These are phyloP conservation scores for Saturnia japonica DNA, from an alignment of 2,888 invertebrate species.

Conservation along the genomic window DNA sequence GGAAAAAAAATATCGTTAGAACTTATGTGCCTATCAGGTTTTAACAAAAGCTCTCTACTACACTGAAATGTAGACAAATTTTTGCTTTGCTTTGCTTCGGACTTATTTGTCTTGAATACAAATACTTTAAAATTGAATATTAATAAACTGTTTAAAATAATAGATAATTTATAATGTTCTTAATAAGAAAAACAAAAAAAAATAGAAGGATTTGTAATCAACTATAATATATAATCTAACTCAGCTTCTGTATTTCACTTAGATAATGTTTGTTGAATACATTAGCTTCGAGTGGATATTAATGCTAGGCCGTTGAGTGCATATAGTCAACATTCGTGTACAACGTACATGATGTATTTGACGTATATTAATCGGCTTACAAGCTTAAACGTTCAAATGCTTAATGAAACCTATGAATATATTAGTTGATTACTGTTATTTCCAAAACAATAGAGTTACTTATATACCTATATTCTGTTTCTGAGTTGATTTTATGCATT, in stretches of 20 bases:
- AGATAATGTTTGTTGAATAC: constrained; percentile 1
- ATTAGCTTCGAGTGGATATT: constrained; percentile 15
- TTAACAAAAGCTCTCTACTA: too few species aligned
- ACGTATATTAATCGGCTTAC: constrained; percentile 12
- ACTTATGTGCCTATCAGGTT: too few species aligned
- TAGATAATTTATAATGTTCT: neutral
- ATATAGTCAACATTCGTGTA: constrained; percentile 10
- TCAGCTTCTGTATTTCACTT: constrained; percentile 9
- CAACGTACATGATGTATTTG: neutral
- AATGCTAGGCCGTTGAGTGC: constrained; percentile 7
- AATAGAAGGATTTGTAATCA: neutral
- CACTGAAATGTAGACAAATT: too few species aligned
- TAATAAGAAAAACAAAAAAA: neutral
- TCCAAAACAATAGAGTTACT: neutral
- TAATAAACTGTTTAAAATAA: neutral
- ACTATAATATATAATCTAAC: neutral
- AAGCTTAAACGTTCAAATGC: neutral
- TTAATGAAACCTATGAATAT: constrained; percentile 7
- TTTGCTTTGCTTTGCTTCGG: too few species aligned
- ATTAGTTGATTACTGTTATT: neutral
- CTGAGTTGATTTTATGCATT: neutral
- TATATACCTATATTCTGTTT: neutral
- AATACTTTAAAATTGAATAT: neutral
- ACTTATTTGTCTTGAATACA: neutral
- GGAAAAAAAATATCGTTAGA: too few species aligned